Evolutionary conservation across 2,888 invertebrate genomes (phyloP).

Genomic region (Sthenelais limicola): DNA sequence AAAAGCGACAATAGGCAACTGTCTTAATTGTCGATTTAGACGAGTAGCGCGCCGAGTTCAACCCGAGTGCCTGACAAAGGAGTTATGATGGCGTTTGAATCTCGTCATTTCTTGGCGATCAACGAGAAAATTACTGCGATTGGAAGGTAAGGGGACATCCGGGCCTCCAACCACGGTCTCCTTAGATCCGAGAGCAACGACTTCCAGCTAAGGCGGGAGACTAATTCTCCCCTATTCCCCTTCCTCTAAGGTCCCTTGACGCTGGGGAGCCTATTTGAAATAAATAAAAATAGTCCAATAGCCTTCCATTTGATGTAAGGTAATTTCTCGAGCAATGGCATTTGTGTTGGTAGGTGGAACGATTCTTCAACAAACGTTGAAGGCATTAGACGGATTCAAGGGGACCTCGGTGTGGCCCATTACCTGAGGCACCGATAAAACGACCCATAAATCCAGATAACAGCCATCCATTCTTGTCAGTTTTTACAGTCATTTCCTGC

Average conservation of each 20-base stretch:
- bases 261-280: too few species aligned
- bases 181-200: neutral
- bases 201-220: neutral
- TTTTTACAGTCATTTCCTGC: too few species aligned
- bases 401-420: too few species aligned
- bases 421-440: slow-evolving; percentile 38
- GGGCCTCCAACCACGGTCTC: neutral
- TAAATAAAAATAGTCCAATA: too few species aligned
- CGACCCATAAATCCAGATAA: slow-evolving; percentile 38
- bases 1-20: slow-evolving; percentile 13
- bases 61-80: neutral
- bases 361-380: too few species aligned
- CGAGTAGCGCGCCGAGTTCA: neutral
- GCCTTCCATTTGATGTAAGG: too few species aligned
- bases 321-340: too few species aligned
- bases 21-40: slow-evolving; percentile 35
- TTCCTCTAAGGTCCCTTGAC: neutral
- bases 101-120: slow-evolving; percentile 1
- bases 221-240: neutral
- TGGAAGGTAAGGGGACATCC: neutral
- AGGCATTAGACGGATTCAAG: too few species aligned
- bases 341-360: too few species aligned
- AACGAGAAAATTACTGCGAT: neutral
- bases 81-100: neutral
- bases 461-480: slow-evolving; percentile 29